Evolutionary conservation across 2,113 vertebrate species (phyloP).

Genomic region (Zosterops lateralis): DNA sequence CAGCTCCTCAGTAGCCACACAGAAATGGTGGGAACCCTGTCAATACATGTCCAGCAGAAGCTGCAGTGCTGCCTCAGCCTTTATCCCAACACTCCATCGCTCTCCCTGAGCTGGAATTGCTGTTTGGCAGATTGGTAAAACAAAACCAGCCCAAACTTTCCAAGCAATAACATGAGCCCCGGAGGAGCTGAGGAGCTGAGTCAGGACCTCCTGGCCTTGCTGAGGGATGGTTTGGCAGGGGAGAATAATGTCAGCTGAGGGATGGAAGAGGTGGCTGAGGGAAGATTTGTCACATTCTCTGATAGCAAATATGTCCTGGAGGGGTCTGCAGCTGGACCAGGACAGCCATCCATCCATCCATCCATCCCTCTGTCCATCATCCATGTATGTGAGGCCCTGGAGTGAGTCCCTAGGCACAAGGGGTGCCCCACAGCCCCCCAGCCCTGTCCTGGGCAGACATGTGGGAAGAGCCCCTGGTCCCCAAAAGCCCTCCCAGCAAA

Average conservation of each 20-base stretch:
- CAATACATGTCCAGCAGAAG: neutral
- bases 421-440: neutral
- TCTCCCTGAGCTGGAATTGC: neutral
- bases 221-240: neutral
- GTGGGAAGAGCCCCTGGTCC: neutral
- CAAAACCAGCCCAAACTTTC: neutral
- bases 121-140: neutral
- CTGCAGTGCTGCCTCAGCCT: accelerated
- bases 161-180: accelerated
- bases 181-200: neutral
- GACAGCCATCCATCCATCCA: neutral
- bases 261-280: neutral
- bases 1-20: accelerated
- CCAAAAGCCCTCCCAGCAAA: neutral
- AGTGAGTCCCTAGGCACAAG: neutral
- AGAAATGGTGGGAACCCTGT: neutral
- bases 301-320: neutral
- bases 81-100: accelerated
- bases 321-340: neutral
- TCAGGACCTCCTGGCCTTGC: neutral
- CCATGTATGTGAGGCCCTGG: too few species aligned
- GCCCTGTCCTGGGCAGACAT: neutral
- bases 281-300: neutral
- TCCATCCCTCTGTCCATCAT: too few species aligned
- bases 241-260: neutral